Percentiles rank a stretch among this genome's conserved stretches.
Evolutionary conservation across 2,888 invertebrate genomes (phyloP).

Genomic region (Chaetogeoica ovagalla): DNA sequence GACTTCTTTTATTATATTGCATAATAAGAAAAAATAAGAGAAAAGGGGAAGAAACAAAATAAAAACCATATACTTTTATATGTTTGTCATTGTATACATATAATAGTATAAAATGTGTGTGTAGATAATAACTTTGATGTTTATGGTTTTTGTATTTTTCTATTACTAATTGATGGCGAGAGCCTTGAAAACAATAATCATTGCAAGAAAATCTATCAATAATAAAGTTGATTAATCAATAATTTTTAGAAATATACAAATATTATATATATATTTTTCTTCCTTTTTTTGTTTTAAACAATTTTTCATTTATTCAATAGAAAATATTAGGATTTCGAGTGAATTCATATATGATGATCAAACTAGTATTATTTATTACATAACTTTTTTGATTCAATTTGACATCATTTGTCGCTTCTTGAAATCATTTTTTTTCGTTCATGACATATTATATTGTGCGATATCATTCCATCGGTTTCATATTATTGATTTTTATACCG

Average conservation of each 20-base stretch:
- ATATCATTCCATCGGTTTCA: too few relatives aligned
- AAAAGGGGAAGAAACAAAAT: background rate
- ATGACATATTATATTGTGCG: too few relatives aligned
- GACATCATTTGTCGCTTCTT: background rate
- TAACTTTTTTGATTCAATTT: background rate
- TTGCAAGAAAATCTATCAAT: background rate
- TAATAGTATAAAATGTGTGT: background rate
- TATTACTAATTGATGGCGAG: background rate
- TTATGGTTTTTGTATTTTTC: background rate
- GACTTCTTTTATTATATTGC: slow-evolving; percentile 7
- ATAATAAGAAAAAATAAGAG: background rate
- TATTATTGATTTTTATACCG: too few relatives aligned
- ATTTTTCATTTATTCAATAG: background rate
- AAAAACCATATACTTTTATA: slow-evolving; percentile 1
- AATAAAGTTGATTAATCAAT: background rate
- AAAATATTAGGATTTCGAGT: background rate
- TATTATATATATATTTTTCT: background rate
- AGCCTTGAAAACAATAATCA: background rate
- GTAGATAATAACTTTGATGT: background rate
- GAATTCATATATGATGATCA: background rate
- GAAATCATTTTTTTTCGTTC: background rate
- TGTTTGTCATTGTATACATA: slow-evolving; percentile 11
- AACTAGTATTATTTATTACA: background rate
- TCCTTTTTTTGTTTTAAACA: too few relatives aligned
- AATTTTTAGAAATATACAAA: background rate